Conservation (phyloP, 2,888 invertebrate species). For the Mythimna pallens region DNA sequence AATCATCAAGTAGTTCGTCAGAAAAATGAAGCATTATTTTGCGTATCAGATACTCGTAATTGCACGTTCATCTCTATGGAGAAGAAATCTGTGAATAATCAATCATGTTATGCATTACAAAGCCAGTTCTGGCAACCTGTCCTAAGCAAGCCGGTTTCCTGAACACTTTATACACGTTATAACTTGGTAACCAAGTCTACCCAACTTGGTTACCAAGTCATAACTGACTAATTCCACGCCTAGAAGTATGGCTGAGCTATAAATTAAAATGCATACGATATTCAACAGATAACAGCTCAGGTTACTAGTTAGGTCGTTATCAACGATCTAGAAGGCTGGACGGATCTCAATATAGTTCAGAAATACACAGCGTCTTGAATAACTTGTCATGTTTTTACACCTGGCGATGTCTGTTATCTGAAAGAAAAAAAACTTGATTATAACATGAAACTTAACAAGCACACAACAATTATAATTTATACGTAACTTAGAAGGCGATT, state of each 20-base stretch:
- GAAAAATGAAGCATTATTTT: too few species aligned
- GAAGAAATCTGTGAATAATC: too few species aligned
- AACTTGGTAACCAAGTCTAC: neutral
- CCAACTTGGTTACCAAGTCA: neutral
- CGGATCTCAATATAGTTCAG: constrained; percentile 25
- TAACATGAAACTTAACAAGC: neutral
- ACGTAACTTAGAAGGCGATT: too few species aligned
- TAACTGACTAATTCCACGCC: constrained; percentile 8
- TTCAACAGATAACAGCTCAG: constrained; percentile 14
- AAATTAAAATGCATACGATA: constrained; percentile 46
- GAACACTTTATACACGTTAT: neutral
- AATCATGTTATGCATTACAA: neutral
- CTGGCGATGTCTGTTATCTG: neutral
- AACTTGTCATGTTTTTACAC: constrained; percentile 30
- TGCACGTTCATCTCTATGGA: too few species aligned
- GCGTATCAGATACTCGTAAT: too few species aligned
- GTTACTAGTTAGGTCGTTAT: constrained; percentile 43
- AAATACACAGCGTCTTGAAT: constrained; percentile 14
- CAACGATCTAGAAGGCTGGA: constrained; percentile 34
- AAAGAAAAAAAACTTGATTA: neutral
- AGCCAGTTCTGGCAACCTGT: constrained; percentile 18
- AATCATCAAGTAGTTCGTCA: too few species aligned
- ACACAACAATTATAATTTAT: too few species aligned
- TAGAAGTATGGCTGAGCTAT: constrained; percentile 29
- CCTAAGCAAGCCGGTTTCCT: constrained; percentile 17